Evolutionary conservation across 2,113 vertebrate species (phyloP), one percentile per base, ranked within the genome.

Genomic region (Egretta garzetta): DNA sequence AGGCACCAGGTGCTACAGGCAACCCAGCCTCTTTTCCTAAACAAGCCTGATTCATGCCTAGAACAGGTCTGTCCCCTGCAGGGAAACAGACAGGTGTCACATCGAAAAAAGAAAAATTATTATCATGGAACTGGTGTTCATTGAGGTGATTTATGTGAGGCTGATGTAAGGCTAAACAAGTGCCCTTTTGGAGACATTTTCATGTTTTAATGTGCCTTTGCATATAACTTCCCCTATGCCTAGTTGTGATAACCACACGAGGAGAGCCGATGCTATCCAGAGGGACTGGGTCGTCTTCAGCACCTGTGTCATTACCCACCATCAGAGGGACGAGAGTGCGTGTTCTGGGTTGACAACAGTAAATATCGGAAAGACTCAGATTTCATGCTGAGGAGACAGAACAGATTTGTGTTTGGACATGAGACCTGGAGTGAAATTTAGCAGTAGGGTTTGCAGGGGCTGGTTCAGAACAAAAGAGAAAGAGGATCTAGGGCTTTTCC

Each of bases 61-160:
- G 23, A 35, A 39, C 27, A 72, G 28, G 6, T 11, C 66, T 12
- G 6, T 12, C 32, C 63, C 67, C 55, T 26, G 35, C 41, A 55
- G 35, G 47, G 32, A 60, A 90, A 68, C 21, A 56, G 39, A 58
- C 23, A 33, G 21, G 39, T 28, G 16, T 8, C 58, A 30, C 0
- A 0, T 0, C 7, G 0, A 3, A 35, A 59, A 37, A 55, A 41
- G 7, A 2, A 11, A 23, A 39, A n/a, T 20, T 9, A 32, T 20
- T 24, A 6, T 30, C 10, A 8, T 7, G 56, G 59, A 59, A 55
- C 9, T 50, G 60, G 23, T 49, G 11, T 22, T 72, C 21, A 4
- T 10, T 21, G 28, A 60, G 32, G 39, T 66, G 58, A 33, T 33
- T 22, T 26, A 39, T 6, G 47, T 20, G 45, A 52, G 60, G 21